Evolutionary conservation across 2,888 invertebrate species (phyloP).

Genomic region (Halictus ligatus): DNA sequence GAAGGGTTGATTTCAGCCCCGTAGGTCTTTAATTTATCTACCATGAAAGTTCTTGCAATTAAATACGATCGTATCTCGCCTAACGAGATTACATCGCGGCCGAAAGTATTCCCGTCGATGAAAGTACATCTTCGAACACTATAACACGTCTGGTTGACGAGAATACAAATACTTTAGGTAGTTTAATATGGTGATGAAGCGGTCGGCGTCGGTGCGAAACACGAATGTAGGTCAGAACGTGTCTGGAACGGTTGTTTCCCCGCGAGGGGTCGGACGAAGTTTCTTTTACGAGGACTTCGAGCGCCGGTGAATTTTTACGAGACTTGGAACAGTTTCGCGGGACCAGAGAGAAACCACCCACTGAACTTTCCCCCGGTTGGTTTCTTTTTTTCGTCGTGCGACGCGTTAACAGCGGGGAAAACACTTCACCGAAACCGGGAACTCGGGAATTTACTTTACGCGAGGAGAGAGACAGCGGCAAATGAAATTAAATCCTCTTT

Average conservation of each 20-base stretch:
- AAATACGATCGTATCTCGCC: background rate
- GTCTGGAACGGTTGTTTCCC: slow-evolving; percentile 24
- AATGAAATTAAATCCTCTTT: background rate
- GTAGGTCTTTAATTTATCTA: background rate
- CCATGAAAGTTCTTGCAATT: background rate
- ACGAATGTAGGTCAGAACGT: slow-evolving; percentile 38
- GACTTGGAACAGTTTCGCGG: slow-evolving; percentile 11
- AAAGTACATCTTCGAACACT: background rate
- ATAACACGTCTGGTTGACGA: background rate
- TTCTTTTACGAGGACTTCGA: slow-evolving; percentile 24
- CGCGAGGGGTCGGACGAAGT: background rate
- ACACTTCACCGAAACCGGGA: background rate
- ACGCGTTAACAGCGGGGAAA: background rate
- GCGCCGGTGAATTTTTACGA: slow-evolving; percentile 22
- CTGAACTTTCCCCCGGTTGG: background rate
- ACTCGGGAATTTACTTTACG: background rate
- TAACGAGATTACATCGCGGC: background rate
- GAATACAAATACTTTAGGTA: slow-evolving; percentile 7
- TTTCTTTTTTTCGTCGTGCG: background rate
- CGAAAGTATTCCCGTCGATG: background rate
- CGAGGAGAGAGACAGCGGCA: background rate
- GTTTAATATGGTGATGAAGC: background rate
- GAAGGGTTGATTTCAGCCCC: background rate
- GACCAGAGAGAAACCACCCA: background rate
- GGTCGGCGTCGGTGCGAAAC: background rate